Conservation (phyloP, 2,888 invertebrate genomes). For the Hanleya hanleyi region DNA sequence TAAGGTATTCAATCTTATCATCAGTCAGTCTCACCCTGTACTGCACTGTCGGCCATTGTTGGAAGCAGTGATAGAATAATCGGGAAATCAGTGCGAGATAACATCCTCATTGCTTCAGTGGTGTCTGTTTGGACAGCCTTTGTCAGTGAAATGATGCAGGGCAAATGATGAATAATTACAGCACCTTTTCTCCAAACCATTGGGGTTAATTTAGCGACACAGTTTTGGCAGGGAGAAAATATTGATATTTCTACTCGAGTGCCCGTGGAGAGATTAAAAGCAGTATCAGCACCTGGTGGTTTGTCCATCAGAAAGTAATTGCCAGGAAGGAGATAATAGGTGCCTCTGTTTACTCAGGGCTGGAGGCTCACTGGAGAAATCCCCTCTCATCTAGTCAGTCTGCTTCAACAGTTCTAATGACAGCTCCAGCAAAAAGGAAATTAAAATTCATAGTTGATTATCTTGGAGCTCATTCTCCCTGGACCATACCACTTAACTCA, state of each 20-base stretch:
- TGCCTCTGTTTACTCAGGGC: neutral
- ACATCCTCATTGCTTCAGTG: neutral
- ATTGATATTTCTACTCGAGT: neutral
- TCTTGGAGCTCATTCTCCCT: neutral
- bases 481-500: neutral
- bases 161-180: neutral
- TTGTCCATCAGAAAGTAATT: slow-evolving; percentile 5
- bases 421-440: slow-evolving; percentile 5
- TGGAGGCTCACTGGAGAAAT: neutral
- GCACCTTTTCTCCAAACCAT: neutral
- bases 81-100: too few relatives aligned
- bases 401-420: too few relatives aligned
- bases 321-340: slow-evolving; percentile 5
- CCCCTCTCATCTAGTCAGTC: neutral
- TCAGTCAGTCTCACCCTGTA: too few relatives aligned
- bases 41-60: too few relatives aligned
- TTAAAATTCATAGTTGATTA: slow-evolving; percentile 10
- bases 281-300: neutral
- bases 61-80: too few relatives aligned
- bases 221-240: neutral
- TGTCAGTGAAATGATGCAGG: neutral
- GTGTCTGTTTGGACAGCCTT: neutral
- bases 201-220: neutral
- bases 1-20: too few relatives aligned
- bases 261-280: neutral